Base-by-base conservation (phyloP, 2,113 vertebrate species). In the Stomatorhinus ivindoensis region DNA sequence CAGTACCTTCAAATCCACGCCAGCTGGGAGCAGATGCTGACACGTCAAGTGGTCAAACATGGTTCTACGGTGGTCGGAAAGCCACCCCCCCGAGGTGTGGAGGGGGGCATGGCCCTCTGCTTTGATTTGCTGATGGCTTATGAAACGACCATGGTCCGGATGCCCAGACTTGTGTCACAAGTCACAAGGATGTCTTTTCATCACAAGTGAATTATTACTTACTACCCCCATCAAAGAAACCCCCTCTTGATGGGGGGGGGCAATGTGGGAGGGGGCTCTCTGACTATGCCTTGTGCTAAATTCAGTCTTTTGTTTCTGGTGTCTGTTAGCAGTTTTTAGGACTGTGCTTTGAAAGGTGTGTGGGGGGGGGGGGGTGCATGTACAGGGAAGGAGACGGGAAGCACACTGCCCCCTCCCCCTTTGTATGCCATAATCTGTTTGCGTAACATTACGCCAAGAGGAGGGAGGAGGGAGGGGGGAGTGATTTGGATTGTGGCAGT, bases 71-170 rank as follows among this genome's bases (percentile, higher is more conserved):
- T 11, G 61, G n/a, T 13, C 10, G 19, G 80, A 39, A 46, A 46
- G 76, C 7, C 24, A 9, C n/a, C 24, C 9, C 19, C 83, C 46
- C 46, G 15, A 39, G 69, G 31, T 15, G 27, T 15, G 69, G 31
- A 2, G 15, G 69, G 82, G 89, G 89, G 44, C 50, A 55, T 90
- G 69, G 61, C 55, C 61, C 86, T 90, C 47, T 9, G 73, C 88
- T 91, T 89, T 88, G 83, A 90, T 91, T 91, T 89, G 39, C 86
- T 51, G 91, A 88, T 89, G 91, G 89, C 92, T 90, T 92, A 91
- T 91, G 89, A 90, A 89, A 61, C 89, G 89, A 89, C 50, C 61
- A 87, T 80, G 88, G 2, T 92, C 88, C 53, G 42, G 6, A 51
- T 55, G n/a, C 15, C 44, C 39, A 27, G 21, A 55, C n/a, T n/a